Base-by-base conservation (phyloP, 1,140 invertebrate genomes). In the Drosophila obscura region DNA sequence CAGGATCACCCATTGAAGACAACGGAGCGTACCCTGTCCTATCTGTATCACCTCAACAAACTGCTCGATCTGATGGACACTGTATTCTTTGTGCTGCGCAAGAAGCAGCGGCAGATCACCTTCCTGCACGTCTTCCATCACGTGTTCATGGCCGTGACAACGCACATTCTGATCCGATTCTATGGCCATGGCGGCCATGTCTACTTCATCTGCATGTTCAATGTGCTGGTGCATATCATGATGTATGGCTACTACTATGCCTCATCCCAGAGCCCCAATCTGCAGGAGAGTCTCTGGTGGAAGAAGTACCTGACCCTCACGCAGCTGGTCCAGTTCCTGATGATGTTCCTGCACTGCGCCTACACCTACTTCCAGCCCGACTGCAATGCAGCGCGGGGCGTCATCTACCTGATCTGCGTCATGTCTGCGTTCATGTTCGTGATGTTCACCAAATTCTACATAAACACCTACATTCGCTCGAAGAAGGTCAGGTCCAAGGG, bases 371-470 rank as follows among this genome's bases (percentile, higher is more conserved):
- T 44, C 6, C 51, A 73, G 1, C 41, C 61, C 15, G 26, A 66
- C 22, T 67, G 65, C n/a, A 35, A 11, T 9, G 55, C 61, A 0
- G 53, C 77, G 5, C 53, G 63, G 2, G 6, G n/a, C 0, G n/a
- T 80, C 0, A 45, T 96, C 95, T 85, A 96, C 95, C 5, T 93
- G 93, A 52, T 94, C 93, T 93, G 91, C 93, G 0, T 92, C 92
- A 2, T 92, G 93, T 11, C 56, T 93, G 11, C 93, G 94, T 67
- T 94, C 63, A 95, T 98, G 93, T 94, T 97, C 28, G 91, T 95
- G 57, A 93, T 98, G 35, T 98, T 98, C 90, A 93, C 93, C 2
- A 94, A 97, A 55, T 98, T 97, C 92, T 98, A 97, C 87, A 46
- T 72, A 7, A 44, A 56, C 7, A 43, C 62, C 9, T 73, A 75